Conservation (phyloP, 2,113 vertebrate species). For the Rousettus leschenaultii region DNA sequence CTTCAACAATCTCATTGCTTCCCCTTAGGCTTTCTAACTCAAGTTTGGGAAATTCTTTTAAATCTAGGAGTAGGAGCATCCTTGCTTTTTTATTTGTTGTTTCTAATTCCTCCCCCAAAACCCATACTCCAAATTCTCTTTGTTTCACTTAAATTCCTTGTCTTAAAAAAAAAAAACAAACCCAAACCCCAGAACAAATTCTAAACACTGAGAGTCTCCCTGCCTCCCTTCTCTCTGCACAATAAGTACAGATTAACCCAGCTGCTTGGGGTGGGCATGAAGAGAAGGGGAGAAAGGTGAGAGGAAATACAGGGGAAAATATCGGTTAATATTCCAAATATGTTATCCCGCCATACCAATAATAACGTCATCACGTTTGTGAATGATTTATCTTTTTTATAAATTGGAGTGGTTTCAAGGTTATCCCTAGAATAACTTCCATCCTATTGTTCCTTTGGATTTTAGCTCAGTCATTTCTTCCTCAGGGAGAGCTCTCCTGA, state of each 20-base stretch:
- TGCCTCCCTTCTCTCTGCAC: neutral
- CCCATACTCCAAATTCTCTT: neutral
- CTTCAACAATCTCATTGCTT: neutral
- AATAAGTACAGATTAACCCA: neutral
- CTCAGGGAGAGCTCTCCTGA: conserved; percentile 15
- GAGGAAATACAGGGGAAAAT: neutral
- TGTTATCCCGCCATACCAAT: conserved; percentile 33
- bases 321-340: conserved; percentile 42
- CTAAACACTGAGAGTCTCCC: neutral
- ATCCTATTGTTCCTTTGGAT: neutral
- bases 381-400: conserved; percentile 53
- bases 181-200: neutral
- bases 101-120: neutral
- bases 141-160: neutral
- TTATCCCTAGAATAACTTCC: conserved; percentile 24
- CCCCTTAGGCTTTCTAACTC: neutral
- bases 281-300: conserved; percentile 2
- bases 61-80: neutral
- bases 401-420: conserved; percentile 51
- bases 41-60: neutral
- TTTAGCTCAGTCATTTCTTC: conserved; percentile 37
- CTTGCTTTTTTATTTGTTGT: neutral
- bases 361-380: conserved; percentile 29
- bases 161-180: neutral
- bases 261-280: neutral